Evolutionary conservation across 2,797 vertebrate species (phyloP).

Genomic region (Catharus ustulatus): DNA sequence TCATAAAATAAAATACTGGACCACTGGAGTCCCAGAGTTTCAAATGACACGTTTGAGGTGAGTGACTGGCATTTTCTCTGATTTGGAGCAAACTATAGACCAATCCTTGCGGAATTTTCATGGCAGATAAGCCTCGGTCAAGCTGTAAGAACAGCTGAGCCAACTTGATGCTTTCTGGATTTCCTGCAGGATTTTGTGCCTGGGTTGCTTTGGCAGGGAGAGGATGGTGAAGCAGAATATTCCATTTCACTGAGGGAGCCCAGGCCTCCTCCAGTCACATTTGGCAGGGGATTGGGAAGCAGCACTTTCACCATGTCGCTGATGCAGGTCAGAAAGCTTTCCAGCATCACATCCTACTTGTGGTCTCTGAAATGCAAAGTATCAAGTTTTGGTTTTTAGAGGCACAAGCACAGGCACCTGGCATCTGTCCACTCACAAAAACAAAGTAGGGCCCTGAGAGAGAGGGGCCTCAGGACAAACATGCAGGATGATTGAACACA

Average conservation of each 20-base stretch:
- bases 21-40: background rate
- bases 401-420: background rate
- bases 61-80: background rate
- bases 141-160: background rate
- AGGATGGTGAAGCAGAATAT: background rate
- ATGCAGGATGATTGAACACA: background rate
- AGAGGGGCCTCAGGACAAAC: background rate
- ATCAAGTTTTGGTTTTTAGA: background rate
- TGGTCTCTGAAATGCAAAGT: background rate
- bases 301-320: accelerated
- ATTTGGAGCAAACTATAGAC: background rate
- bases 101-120: background rate
- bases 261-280: background rate
- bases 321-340: background rate
- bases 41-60: background rate
- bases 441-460: accelerated
- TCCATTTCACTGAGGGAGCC: background rate
- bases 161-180: background rate
- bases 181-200: background rate
- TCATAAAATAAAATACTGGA: background rate
- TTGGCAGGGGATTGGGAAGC: background rate
- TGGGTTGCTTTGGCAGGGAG: background rate
- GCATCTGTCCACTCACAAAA: background rate
- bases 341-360: background rate
- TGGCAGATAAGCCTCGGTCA: background rate